phyloP scores from a whole-genome alignment of 2,888 invertebrate genomes.

The Philhelius pedissequus region DNA sequence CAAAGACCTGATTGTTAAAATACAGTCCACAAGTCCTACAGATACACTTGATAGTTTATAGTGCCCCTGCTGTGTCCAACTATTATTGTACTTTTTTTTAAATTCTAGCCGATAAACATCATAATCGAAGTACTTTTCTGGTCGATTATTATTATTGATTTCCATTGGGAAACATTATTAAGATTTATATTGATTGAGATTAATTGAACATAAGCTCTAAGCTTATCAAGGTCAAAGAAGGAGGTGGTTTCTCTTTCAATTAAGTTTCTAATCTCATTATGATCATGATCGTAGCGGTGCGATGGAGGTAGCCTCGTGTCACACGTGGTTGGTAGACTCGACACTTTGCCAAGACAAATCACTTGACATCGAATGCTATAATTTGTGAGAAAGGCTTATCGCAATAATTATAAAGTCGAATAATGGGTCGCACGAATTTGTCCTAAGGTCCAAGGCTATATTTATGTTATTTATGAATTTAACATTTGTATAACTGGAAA shows the following conservation, averaged over 20 bases:
- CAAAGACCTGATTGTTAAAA: constrained; percentile 19
- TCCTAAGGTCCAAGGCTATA: too few relatives aligned
- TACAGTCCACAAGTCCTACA: not conserved
- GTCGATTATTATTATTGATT: constrained; percentile 40
- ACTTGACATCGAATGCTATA: constrained; percentile 53
- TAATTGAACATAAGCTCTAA: not conserved
- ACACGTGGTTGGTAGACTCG: constrained; percentile 32
- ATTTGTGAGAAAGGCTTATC: constrained; percentile 26
- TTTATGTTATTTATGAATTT: too few relatives aligned
- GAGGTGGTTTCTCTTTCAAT: constrained; percentile 55
- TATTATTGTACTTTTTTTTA: not conserved
- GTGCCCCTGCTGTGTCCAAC: not conserved
- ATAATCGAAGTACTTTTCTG: constrained; percentile 51
- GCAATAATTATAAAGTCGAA: not conserved
- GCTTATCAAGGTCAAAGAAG: constrained; percentile 27
- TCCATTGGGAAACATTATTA: constrained; percentile 17
- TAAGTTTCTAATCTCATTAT: constrained; percentile 49
- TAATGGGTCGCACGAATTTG: not conserved
- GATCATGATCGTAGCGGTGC: constrained; percentile 7
- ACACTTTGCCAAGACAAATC: constrained; percentile 38
- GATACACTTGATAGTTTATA: not conserved
- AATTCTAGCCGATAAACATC: constrained; percentile 34
- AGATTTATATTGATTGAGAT: constrained; percentile 33
- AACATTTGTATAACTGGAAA: too few relatives aligned
- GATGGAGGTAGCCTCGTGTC: not conserved